phyloP scores from a whole-genome alignment of 2,888 invertebrate genomes.

The Synanthedon formicaeformis region DNA sequence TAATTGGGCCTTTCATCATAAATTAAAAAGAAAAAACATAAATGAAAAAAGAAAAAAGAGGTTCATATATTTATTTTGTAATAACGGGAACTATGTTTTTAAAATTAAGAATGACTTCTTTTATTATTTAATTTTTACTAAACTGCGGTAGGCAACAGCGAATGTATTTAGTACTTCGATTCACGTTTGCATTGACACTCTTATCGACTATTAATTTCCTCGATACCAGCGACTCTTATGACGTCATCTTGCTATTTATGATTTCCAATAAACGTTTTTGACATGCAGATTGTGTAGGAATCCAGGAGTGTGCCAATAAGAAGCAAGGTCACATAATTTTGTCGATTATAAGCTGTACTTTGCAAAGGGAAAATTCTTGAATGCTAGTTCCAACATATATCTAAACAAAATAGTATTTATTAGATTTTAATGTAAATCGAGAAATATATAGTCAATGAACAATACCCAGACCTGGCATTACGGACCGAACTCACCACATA shows the following conservation, averaged over 20 bases:
- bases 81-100: too few relatives aligned
- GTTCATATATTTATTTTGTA: too few relatives aligned
- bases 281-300: too few relatives aligned
- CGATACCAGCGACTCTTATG: constrained; percentile 44
- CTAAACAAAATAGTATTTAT: background rate
- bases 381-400: background rate
- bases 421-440: background rate
- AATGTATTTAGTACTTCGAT: constrained; percentile 47
- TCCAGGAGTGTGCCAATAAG: too few relatives aligned
- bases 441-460: constrained; percentile 8
- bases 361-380: too few relatives aligned
- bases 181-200: constrained; percentile 42
- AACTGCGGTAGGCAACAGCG: constrained; percentile 53
- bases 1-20: too few relatives aligned
- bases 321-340: too few relatives aligned
- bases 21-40: too few relatives aligned
- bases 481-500: constrained; percentile 33
- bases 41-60: too few relatives aligned
- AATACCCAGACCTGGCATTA: background rate
- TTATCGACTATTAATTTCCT: constrained; percentile 25
- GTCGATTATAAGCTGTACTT: too few relatives aligned
- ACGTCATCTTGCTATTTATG: constrained; percentile 26
- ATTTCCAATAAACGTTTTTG: too few relatives aligned
- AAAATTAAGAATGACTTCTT: too few relatives aligned
- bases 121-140: background rate